Evolutionary conservation across 2,113 vertebrate genomes (phyloP).

Genomic region (Channa maculata): DNA sequence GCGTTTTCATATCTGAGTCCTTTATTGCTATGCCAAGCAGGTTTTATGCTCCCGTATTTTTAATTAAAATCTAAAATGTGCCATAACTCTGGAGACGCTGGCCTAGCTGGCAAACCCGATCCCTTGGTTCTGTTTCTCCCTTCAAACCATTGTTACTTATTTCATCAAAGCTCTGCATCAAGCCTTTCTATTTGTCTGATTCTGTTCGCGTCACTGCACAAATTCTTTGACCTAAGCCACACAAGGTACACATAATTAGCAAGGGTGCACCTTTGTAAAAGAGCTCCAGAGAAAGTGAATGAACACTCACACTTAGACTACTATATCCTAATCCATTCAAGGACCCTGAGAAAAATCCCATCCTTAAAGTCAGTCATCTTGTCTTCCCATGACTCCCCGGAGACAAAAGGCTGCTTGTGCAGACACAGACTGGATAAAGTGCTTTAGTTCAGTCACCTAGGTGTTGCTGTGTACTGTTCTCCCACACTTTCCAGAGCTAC

Average conservation of each 20-base stretch:
- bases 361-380: slow-evolving; percentile 65
- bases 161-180: slow-evolving; percentile 64
- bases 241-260: slow-evolving; percentile 48
- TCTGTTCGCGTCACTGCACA: slow-evolving; percentile 56
- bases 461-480: slow-evolving; percentile 50
- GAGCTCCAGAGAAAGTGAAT: slow-evolving; percentile 38
- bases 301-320: slow-evolving; percentile 40
- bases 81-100: slow-evolving; percentile 74
- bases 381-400: slow-evolving; percentile 71
- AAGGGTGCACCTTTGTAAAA: slow-evolving; percentile 48
- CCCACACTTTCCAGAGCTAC: slow-evolving; percentile 54
- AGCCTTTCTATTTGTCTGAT: slow-evolving; percentile 53
- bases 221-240: slow-evolving; percentile 51
- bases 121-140: slow-evolving; percentile 51
- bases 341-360: slow-evolving; percentile 69
- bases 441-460: slow-evolving; percentile 63
- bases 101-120: slow-evolving; percentile 67
- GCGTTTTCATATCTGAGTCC: slow-evolving; percentile 72
- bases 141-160: slow-evolving; percentile 55
- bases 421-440: slow-evolving; percentile 60
- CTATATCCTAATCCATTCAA: slow-evolving; percentile 68
- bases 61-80: slow-evolving; percentile 82
- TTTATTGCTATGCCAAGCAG: slow-evolving; percentile 76
- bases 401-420: slow-evolving; percentile 75
- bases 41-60: slow-evolving; percentile 65